Percentiles rank a stretch among this genome's conserved stretches.
These are phyloP conservation scores for Myotis myotis DNA, from an alignment of 2,797 vertebrate species.

Conservation along the genomic window DNA sequence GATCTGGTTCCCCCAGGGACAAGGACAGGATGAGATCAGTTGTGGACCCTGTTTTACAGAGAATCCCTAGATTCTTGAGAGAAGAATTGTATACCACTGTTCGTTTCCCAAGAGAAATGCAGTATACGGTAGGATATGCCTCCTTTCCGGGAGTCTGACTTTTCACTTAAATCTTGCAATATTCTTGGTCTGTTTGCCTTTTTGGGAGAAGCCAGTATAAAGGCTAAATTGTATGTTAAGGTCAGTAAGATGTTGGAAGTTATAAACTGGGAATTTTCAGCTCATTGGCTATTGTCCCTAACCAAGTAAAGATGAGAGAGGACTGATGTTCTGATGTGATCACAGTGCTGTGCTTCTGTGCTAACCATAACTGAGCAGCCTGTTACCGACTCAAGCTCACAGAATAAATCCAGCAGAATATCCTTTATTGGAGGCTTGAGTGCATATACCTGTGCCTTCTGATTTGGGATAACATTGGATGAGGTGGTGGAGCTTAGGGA, in stretches of 20 bases:
- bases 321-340: background rate
- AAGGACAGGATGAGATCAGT: background rate
- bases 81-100: background rate
- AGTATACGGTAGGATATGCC: background rate
- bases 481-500: background rate
- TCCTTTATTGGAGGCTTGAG: background rate
- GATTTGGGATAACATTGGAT: background rate
- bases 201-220: background rate
- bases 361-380: background rate
- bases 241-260: background rate
- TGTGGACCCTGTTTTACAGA: background rate
- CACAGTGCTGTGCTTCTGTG: too few relatives aligned
- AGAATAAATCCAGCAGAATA: background rate
- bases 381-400: background rate
- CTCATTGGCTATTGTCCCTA: background rate
- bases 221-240: background rate
- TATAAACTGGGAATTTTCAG: background rate
- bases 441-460: background rate
- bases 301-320: background rate
- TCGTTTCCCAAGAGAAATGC: background rate
- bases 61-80: background rate
- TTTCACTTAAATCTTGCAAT: background rate
- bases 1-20: background rate
- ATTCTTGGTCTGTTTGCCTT: background rate
- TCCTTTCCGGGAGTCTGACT: background rate